phyloP scores from a whole-genome alignment of 2,797 vertebrate genomes.

The Pseudocheirus occidentalis region DNA sequence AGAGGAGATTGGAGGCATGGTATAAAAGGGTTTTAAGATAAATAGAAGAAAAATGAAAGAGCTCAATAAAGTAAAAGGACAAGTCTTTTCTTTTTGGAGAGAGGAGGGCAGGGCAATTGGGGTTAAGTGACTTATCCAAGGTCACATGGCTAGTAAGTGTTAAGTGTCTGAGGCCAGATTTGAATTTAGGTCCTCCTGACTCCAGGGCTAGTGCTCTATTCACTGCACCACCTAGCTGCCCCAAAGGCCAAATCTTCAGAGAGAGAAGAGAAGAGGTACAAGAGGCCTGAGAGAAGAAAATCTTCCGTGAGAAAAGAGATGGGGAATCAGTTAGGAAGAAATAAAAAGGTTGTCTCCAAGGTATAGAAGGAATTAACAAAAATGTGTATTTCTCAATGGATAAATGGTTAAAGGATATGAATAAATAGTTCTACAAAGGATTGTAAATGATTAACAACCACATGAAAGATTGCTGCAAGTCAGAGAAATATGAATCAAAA shows the following conservation, averaged over 20 bases:
- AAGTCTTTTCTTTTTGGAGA: background rate
- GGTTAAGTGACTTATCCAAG: no score
- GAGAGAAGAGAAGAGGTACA: background rate
- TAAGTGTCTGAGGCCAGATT: no score
- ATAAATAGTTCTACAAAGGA: background rate
- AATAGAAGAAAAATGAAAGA: background rate
- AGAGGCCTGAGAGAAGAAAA: background rate
- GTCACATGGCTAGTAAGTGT: no score
- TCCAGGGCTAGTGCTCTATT: no score
- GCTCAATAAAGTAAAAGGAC: background rate
- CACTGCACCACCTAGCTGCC: no score
- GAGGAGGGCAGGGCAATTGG: no score
- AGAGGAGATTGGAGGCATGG: background rate
- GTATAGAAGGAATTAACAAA: background rate
- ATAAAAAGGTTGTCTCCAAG: background rate
- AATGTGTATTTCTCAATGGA: background rate
- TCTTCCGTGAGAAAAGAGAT: background rate
- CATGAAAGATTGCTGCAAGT: background rate
- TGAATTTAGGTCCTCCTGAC: no score
- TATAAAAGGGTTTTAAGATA: background rate
- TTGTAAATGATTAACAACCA: background rate
- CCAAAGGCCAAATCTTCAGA: background rate
- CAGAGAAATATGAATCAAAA: background rate
- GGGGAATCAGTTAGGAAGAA: background rate
- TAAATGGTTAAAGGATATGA: background rate